Evolutionary conservation across 2,888 invertebrate species (phyloP), one percentile per base, ranked within the genome.

Genomic region (Rhagonycha fulva): DNA sequence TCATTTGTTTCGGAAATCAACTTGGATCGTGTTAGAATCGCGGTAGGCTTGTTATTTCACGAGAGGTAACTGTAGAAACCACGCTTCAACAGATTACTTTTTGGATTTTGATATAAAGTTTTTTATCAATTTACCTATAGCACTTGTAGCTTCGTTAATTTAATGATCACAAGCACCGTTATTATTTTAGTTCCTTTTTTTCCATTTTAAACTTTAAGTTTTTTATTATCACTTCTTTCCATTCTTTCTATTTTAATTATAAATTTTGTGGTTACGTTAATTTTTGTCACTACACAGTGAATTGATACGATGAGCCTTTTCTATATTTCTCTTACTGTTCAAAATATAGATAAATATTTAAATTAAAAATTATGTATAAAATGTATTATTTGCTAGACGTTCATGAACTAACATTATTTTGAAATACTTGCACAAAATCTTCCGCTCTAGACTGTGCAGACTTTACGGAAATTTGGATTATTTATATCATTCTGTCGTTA

Each of bases 1-100:
- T 88, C 87, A 87, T 87, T 88, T 87, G 87, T 87, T 87, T 87
- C 87, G 87, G 87, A 87, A 88, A 88, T 87, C 87, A 87, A 87
- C 83, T 84, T 84, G 81, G 84, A 84, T 86, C 87, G 87, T 87
- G 87, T 86, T 84, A 83, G 85, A 85, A 86, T 86, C 86, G 86
- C 86, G 87, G 87, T 86, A 83, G 84, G 87, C 87, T 87, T 85
- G 87, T 87, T 87, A 87, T 73, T 76, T 80, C 70, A 47, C 75
- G 80, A 82, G 78, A 80, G 84, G 83, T 83, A 82, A 83, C 83
- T 81, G 82, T 82, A 80, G 77, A 83, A 82, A 83, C 81, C 83
- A 80, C 81, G 80, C 79, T 71, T 72, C 78, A 80, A 77, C 78
- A 75, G 79, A 79, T 81, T 81, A 79, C 72, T 78, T 74, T 74